Evolutionary conservation across 1,140 invertebrate species (phyloP).

Genomic region (Drosophila kikkawai): DNA sequence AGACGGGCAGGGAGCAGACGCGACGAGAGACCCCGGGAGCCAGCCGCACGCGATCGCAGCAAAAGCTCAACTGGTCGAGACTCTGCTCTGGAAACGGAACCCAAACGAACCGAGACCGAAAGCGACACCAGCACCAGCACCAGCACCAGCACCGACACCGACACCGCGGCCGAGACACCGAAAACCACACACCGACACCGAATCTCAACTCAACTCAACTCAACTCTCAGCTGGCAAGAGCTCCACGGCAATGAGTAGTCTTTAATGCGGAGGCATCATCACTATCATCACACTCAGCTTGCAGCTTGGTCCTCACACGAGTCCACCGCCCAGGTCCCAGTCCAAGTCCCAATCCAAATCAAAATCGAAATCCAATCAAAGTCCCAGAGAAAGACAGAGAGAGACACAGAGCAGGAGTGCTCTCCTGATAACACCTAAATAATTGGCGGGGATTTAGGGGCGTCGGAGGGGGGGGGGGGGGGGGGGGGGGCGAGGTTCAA

Average conservation of each 20-base stretch:
- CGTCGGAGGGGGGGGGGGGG: no score
- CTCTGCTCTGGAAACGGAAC: constrained; percentile 47
- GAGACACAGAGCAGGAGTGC: background rate
- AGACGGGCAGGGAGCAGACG: constrained; percentile 29
- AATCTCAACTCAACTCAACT: constrained; percentile 1
- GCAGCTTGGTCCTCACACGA: constrained; percentile 39
- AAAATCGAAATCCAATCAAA: background rate
- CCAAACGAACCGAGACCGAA: constrained; percentile 58
- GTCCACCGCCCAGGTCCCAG: background rate
- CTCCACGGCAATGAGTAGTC: background rate
- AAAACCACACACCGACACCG: constrained; percentile 10
- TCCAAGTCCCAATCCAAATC: background rate
- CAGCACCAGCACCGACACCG: constrained; percentile 18
- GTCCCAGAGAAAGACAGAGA: background rate
- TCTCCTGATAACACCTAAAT: constrained; percentile 17
- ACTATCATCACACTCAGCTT: constrained; percentile 7
- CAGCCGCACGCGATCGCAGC: constrained; percentile 82
- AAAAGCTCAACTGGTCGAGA: constrained; percentile 78
- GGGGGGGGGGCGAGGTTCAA: background rate
- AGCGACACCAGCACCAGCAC: constrained; percentile 12
- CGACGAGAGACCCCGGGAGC: constrained; percentile 43
- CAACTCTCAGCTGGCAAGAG: constrained; percentile 4
- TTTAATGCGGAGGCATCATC: background rate
- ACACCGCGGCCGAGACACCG: constrained; percentile 3
- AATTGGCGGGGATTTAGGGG: background rate